phyloP scores from a whole-genome alignment of 2,888 invertebrate genomes.

The Lagria hirta region DNA sequence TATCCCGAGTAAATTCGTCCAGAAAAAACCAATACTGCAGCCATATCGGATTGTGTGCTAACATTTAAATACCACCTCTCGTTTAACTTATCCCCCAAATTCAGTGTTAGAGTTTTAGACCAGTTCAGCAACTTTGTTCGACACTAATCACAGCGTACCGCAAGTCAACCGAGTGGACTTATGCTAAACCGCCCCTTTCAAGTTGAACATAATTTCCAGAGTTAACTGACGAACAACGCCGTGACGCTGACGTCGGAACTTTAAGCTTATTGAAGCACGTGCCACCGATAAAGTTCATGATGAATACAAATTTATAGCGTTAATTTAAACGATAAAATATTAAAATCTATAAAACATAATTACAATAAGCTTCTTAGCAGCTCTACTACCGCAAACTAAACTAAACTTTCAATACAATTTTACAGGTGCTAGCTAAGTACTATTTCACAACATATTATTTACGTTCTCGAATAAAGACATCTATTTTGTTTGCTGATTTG shows the following conservation, averaged over 20 bases:
- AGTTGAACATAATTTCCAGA: conserved; percentile 17
- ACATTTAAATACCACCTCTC: conserved; percentile 31
- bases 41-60: conserved; percentile 36
- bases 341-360: too few species aligned
- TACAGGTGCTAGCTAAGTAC: too few species aligned
- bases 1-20: conserved; percentile 25
- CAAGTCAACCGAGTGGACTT: conserved; percentile 30
- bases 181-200: conserved; percentile 24
- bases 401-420: too few species aligned
- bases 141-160: conserved; percentile 34
- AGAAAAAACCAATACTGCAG: too few species aligned
- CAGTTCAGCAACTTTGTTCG: conserved; percentile 23
- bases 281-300: conserved; percentile 20
- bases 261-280: conserved; percentile 19
- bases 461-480: too few species aligned
- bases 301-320: conserved; percentile 18
- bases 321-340: too few species aligned
- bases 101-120: conserved; percentile 25
- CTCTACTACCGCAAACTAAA: too few species aligned
- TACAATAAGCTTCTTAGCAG: too few species aligned
- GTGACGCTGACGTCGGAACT: conserved; percentile 17
- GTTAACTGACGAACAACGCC: conserved; percentile 14
- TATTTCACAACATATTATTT: too few species aligned
- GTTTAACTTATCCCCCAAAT: conserved; percentile 29
- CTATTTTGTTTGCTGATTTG: too few species aligned